Evolutionary conservation across 2,797 vertebrate species (phyloP), one percentile per base, ranked within the genome.

Genomic region (Pangasius sanitwongsei): DNA sequence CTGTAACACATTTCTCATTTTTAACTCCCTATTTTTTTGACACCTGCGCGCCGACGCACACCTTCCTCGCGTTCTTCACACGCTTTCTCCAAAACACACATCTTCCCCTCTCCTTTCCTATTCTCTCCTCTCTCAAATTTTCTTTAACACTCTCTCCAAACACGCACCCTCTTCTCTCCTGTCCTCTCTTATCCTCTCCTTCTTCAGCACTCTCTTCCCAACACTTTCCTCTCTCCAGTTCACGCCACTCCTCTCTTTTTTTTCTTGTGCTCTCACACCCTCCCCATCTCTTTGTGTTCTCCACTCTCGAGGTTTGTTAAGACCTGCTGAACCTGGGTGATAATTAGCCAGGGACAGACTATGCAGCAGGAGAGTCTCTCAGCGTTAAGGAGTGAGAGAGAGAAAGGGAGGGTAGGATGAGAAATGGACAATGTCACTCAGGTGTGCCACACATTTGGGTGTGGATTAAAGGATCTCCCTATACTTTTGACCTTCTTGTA

Each of bases 331-430:
- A 92, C 89, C 89, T 86, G 89, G 87, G 92, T 93, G 93, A 90
- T 94, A 93, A 94, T 94, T 94, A 93, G 92, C 90, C 90, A 92
- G 92, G 92, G 92, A 93, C 91, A 89, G 87, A 87, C 88, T 72
- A 87, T 89, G 86, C 92, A 92, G 90, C 88, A 90, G 91, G 83
- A 90, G 90, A 87, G 89, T 88, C 82, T 92, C 84, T 87, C 84
- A 89, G 78, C 90, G 82, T 86, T 84, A 84, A 87, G 67, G 82
- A 86, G 41, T 63, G 63, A 87, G 77, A 75, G 75, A 87, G 37
- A 37, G 63, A 85, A 87, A 86, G 70, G 53, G n/a, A 83, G 61
- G 44, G 69, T 11, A 84, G 59, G 59, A 75, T 87, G 20, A 84
- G 57, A 80, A 82, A 65, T 87, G 75, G 67, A 67, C 61, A 80